These are phyloP conservation scores for Rhabdophis nuchalis DNA, from an alignment of 2,797 vertebrate genomes.

Conservation along the genomic window DNA sequence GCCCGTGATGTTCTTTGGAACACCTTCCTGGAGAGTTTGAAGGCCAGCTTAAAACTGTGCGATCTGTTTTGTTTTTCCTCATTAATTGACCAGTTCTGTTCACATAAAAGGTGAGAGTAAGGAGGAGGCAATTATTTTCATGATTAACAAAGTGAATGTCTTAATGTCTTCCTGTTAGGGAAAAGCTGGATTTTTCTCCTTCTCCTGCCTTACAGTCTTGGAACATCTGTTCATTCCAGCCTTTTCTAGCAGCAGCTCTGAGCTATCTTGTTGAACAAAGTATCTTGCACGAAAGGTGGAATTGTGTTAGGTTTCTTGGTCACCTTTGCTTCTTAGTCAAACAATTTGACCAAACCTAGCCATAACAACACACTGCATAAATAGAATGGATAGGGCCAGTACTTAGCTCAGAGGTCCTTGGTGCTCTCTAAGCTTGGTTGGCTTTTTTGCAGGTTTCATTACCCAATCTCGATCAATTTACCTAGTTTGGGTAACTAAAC, in stretches of 20 bases:
- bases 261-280: background rate
- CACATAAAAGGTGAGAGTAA: background rate
- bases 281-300: background rate
- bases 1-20: too few relatives aligned
- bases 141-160: background rate
- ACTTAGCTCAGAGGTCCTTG: background rate
- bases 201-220: background rate
- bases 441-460: background rate
- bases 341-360: background rate
- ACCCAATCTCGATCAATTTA: background rate
- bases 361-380: background rate
- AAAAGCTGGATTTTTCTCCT: background rate
- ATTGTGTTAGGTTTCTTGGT: background rate
- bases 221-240: background rate
- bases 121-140: background rate
- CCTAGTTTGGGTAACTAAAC: background rate
- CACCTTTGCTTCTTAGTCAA: background rate
- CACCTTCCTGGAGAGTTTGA: background rate
- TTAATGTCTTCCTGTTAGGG: background rate
- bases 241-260: background rate
- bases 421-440: background rate
- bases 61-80: background rate
- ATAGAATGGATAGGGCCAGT: background rate
- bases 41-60: background rate
- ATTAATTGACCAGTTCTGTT: background rate